Conservation (phyloP, 2,888 invertebrate genomes). For the Leuctra nigra region DNA sequence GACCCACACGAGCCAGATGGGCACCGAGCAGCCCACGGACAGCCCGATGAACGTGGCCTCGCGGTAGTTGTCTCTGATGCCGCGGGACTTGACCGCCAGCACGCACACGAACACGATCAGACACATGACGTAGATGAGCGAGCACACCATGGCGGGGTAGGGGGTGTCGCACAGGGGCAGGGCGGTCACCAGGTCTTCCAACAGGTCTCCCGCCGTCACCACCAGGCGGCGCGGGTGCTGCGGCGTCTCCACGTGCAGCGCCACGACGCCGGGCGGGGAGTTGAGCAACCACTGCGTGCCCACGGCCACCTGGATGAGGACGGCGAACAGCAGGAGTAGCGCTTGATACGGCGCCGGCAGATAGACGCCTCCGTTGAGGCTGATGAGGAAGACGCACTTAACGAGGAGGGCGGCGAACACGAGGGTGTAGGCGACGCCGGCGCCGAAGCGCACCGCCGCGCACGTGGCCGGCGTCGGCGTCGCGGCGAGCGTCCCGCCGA, state of each 20-base stretch:
- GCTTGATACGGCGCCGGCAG: conserved; percentile 87
- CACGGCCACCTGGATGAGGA: conserved; percentile 80
- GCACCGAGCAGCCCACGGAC: conserved; percentile 77
- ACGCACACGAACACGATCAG: conserved; percentile 78
- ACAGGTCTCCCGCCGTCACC: conserved; percentile 38
- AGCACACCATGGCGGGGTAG: conserved; percentile 65
- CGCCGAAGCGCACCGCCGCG: conserved; percentile 72
- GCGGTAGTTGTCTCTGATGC: conserved; percentile 87
- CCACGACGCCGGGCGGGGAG: conserved; percentile 59
- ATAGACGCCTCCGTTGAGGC: conserved; percentile 85
- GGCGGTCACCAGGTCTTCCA: conserved; percentile 27
- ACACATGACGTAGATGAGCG: conserved; percentile 75
- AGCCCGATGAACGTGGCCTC: conserved; percentile 90
- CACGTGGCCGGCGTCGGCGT: conserved; percentile 74
- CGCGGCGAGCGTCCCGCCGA: conserved; percentile 71
- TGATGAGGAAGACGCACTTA: conserved; percentile 88
- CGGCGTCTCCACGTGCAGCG: conserved; percentile 39
- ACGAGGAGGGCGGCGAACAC: conserved; percentile 88
- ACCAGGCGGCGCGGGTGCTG: conserved; percentile 29
- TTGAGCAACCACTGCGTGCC: conserved; percentile 80
- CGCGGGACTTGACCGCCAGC: conserved; percentile 76
- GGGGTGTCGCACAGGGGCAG: conserved; percentile 54
- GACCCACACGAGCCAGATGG: conserved; percentile 80
- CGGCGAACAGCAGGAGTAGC: conserved; percentile 80
- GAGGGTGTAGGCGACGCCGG: conserved; percentile 72